Evolutionary conservation across 2,888 invertebrate species (phyloP).

Genomic region (Sipunculus nudus): DNA sequence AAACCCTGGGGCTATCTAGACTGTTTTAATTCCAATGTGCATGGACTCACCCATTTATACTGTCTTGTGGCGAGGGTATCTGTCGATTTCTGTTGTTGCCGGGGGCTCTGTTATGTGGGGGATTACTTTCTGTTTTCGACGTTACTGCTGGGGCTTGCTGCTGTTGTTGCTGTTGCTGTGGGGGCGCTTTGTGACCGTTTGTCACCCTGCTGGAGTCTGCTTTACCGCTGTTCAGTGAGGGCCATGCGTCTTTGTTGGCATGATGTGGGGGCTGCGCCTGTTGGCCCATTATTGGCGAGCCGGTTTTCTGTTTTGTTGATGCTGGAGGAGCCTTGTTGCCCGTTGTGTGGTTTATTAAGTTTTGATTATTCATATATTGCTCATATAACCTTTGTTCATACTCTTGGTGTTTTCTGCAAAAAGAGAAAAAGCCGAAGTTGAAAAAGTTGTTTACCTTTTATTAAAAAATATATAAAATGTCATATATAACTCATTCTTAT

Average conservation of each 20-base stretch:
- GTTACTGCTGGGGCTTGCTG: not conserved
- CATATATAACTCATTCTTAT: not conserved
- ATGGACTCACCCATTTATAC: no score
- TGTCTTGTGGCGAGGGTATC: no score
- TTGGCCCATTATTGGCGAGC: not conserved
- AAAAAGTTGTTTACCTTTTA: not conserved
- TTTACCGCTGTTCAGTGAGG: conserved; percentile 12
- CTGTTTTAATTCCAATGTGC: no score
- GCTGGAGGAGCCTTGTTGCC: not conserved
- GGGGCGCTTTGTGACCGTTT: conserved; percentile 37
- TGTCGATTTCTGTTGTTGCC: conserved; percentile 16
- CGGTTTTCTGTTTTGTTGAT: not conserved
- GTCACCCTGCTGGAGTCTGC: conserved; percentile 14
- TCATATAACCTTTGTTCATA: conserved; percentile 66
- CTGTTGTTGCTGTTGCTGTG: not conserved
- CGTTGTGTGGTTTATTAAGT: conserved; percentile 15
- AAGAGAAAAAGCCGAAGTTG: conserved; percentile 8
- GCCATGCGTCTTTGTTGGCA: conserved; percentile 24
- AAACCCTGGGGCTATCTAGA: no score
- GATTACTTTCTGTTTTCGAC: conserved; percentile 1
- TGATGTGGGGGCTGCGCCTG: not conserved
- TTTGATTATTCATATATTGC: conserved; percentile 37
- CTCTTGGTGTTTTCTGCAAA: conserved; percentile 64
- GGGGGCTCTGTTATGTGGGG: conserved; percentile 18
- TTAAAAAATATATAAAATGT: not conserved